These are phyloP conservation scores for Hypolimnas misippus DNA, from an alignment of 2,888 invertebrate genomes.

Conservation along the genomic window DNA sequence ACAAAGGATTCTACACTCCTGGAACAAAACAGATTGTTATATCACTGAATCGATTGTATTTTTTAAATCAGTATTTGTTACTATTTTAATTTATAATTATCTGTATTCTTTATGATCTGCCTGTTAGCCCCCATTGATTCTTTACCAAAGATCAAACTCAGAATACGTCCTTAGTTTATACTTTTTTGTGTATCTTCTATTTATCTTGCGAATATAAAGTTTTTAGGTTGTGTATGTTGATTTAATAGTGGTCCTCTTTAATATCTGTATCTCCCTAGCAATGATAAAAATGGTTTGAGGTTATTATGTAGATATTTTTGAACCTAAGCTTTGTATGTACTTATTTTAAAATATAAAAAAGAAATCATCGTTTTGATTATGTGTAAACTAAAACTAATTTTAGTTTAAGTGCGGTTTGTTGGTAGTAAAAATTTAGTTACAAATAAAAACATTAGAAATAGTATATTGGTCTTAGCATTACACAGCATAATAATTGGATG, in stretches of 20 bases:
- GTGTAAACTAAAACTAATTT: constrained; percentile 1
- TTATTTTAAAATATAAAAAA: constrained; percentile 13
- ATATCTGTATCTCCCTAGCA: constrained; percentile 2
- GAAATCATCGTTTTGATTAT: neutral
- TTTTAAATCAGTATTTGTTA: too few species aligned
- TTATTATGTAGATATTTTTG: constrained; percentile 13
- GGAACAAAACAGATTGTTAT: too few species aligned
- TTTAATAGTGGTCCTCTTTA: constrained; percentile 3
- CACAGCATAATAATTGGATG: constrained; percentile 13
- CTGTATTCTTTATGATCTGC: too few species aligned
- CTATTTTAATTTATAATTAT: too few species aligned
- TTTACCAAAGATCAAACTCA: constrained; percentile 37
- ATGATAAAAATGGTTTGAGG: constrained; percentile 11
- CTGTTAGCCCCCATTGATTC: constrained; percentile 28
- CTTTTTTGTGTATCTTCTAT: constrained; percentile 13
- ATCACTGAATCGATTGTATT: too few species aligned
- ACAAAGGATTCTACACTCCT: too few species aligned
- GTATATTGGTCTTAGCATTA: constrained; percentile 11
- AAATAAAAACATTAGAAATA: constrained; percentile 5
- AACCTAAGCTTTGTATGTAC: constrained; percentile 22
- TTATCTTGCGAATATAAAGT: constrained; percentile 16
- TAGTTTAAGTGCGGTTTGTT: neutral
- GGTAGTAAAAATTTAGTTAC: neutral
- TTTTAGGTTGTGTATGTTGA: constrained; percentile 13
- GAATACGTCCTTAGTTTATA: constrained; percentile 32